A percentile compares a stretch with the other conserved stretches of the same genome.
Evolutionary conservation across 2,888 invertebrate genomes (phyloP).

Genomic region (Drosophila macrothrix): DNA sequence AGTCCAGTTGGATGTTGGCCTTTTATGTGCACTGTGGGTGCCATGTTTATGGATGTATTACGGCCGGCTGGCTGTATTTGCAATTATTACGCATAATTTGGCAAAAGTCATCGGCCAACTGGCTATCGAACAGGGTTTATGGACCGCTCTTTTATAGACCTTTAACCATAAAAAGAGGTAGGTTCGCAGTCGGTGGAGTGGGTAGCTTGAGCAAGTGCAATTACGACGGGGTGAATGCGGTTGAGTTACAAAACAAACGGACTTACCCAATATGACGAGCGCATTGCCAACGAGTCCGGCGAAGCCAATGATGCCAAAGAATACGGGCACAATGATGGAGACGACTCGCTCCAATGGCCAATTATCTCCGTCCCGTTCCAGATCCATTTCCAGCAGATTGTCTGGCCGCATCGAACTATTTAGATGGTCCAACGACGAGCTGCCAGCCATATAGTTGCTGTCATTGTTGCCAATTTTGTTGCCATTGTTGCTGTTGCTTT

Average conservation of each 20-base stretch:
- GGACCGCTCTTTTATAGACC: conserved; percentile 25
- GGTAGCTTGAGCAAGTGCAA: conserved; percentile 1
- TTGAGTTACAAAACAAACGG: neutral
- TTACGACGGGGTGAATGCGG: conserved; percentile 1
- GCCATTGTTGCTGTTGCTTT: conserved; percentile 32
- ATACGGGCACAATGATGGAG: conserved; percentile 90
- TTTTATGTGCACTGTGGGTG: conserved; percentile 11
- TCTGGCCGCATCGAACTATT: conserved; percentile 63
- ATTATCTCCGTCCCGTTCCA: conserved; percentile 85
- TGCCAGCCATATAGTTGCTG: conserved; percentile 29
- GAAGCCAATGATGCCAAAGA: conserved; percentile 94
- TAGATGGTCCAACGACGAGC: conserved; percentile 27
- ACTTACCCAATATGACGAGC: conserved; percentile 90
- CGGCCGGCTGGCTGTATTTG: conserved; percentile 40
- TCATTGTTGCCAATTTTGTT: conserved; percentile 30
- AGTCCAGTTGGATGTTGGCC: conserved; percentile 29
- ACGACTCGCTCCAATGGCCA: conserved; percentile 88
- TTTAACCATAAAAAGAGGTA: conserved; percentile 11
- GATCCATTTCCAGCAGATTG: conserved; percentile 82
- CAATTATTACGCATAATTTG: conserved; percentile 77
- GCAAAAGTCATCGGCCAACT: conserved; percentile 35
- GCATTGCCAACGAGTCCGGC: conserved; percentile 96
- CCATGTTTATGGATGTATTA: conserved; percentile 38
- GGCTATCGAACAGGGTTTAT: conserved; percentile 16
- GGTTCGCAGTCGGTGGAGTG: neutral